Conservation (phyloP, 2,113 vertebrate genomes). For the Lepisosteus oculatus region DNA sequence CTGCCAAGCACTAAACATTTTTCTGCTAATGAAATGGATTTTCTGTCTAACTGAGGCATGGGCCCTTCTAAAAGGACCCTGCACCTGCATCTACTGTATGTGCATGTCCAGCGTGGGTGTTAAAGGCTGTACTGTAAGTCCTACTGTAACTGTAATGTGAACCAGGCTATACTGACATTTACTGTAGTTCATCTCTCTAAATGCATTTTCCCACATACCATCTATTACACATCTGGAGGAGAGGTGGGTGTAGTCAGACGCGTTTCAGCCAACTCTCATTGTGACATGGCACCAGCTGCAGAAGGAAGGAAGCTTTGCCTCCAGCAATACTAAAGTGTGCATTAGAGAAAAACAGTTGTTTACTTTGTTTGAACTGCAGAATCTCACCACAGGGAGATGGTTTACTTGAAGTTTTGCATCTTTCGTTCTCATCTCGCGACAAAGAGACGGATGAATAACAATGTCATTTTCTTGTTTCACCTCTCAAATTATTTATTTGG, state of each 20-base stretch:
- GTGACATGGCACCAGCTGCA: slow-evolving; percentile 55
- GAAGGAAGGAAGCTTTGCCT: slow-evolving; percentile 77
- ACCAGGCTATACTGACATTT: no score
- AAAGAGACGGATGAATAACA: slow-evolving; percentile 63
- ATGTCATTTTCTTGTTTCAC: slow-evolving; percentile 55
- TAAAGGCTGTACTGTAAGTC: no score
- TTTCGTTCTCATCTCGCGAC: slow-evolving; percentile 56
- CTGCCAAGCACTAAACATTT: no score
- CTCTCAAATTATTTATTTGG: slow-evolving; percentile 69
- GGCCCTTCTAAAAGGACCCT: no score
- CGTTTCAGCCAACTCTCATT: slow-evolving; percentile 43
- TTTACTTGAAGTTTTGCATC: slow-evolving; percentile 62
- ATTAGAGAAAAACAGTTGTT: slow-evolving; percentile 88
- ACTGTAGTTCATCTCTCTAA: no score
- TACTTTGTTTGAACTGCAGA: slow-evolving; percentile 83
- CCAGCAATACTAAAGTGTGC: slow-evolving; percentile 85
- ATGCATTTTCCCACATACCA: neutral
- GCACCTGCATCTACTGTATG: no score
- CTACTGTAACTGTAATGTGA: no score
- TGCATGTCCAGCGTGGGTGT: no score
- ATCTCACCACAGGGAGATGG: slow-evolving; percentile 64
- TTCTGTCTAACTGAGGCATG: no score
- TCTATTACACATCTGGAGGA: slow-evolving; percentile 29
- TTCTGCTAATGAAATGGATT: no score
- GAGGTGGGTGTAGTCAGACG: slow-evolving; percentile 39